These are phyloP conservation scores for Sycophila sp. DNA, from an alignment of 1,140 invertebrate genomes.

Conservation along the genomic window DNA sequence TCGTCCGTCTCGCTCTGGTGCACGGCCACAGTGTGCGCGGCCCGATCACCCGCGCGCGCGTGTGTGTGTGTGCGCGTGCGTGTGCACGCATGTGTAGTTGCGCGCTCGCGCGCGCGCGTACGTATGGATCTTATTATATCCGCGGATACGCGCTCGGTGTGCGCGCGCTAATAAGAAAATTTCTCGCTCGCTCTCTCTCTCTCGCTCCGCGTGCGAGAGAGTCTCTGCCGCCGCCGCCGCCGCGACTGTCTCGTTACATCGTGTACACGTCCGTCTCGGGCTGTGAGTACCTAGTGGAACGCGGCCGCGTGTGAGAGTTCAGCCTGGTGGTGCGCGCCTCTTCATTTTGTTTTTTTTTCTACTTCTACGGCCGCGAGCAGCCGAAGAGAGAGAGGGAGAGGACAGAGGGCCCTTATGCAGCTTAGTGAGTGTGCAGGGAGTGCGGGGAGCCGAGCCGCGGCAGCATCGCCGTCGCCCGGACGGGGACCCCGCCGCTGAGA, in stretches of 20 bases:
- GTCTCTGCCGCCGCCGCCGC: too few species aligned
- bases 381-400: background rate
- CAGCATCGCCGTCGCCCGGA: too few species aligned
- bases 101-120: background rate
- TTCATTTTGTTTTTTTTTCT: too few species aligned
- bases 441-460: too few species aligned
- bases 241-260: background rate
- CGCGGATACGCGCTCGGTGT: background rate
- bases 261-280: background rate
- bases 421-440: too few species aligned
- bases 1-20: too few species aligned
- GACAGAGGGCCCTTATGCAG: too few species aligned
- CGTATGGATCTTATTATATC: background rate
- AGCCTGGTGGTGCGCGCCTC: background rate
- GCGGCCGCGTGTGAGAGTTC: background rate
- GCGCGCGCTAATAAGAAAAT: conserved; percentile 23
- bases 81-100: background rate
- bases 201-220: background rate
- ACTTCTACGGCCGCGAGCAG: too few species aligned
- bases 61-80: background rate
- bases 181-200: background rate
- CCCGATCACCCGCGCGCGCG: background rate
- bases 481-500: too few species aligned
- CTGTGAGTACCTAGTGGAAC: background rate
- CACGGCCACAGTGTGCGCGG: too few species aligned